Evolutionary conservation across 2,113 vertebrate species (phyloP), one percentile per base, ranked within the genome.

Genomic region (Aspidoscelis tigris): DNA sequence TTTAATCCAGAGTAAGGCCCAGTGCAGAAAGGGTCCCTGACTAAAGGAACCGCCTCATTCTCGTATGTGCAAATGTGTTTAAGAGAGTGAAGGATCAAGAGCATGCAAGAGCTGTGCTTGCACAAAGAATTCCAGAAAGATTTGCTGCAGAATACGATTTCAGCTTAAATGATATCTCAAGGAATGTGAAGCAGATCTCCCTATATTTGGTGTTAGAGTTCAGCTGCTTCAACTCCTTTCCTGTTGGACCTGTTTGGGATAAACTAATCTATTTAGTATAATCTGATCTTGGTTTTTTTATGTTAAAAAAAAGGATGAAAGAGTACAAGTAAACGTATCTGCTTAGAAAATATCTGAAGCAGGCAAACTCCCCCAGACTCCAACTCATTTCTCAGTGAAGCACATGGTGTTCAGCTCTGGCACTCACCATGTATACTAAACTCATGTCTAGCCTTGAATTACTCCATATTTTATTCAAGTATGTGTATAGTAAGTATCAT

Each of bases 301-400:
- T 50, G 47, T 50, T 61, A 18, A 61, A 16, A n/a, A 61, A 66
- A 66, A 47, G 50, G 61, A 41, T 73, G 26, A 50, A 2, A 16
- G 0, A 50, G 66, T 85, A 88, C 55, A 0, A 71, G 5, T 68
- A 78, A 81, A 80, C 70, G 8, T 7, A 39, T 85, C 83, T 61
- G 44, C 64, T 53, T n/a, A 76, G 66, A 21, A 81, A 76, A 18
- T 0, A 1, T 43, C 14, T 89, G 82, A 89, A 89, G 33, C 69
- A 20, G 65, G 11, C 3, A 64, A 64, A 88, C 77, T 75, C 75
- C 24, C 43, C 21, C 84, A 69, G 44, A 81, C 24, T 3, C 88
- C 82, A 43, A 33, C 0, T 0, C 47, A 21, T 76, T 90, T 91
- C 73, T 84, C 58, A 76, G 79, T 58, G 78, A 80, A 78, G 1